Evolutionary conservation across 2,113 vertebrate genomes (phyloP).

Genomic region (Semicossyphus pulcher): DNA sequence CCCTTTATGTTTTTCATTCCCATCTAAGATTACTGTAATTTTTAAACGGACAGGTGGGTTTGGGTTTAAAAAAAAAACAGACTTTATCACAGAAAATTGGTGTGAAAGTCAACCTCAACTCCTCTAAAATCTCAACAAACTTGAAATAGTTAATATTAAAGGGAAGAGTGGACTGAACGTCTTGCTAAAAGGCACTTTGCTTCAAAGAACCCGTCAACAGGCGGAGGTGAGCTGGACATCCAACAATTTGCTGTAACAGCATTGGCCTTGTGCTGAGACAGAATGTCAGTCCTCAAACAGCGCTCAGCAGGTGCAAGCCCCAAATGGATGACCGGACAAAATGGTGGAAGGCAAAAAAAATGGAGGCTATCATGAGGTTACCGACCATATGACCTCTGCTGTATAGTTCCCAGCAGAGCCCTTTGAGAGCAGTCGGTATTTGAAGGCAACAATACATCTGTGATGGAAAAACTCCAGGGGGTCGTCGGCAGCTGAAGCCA

Average conservation of each 20-base stretch:
- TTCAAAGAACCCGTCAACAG: slow-evolving; percentile 30
- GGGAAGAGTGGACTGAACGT: background rate
- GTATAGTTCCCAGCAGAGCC: slow-evolving; percentile 26
- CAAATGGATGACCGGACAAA: slow-evolving; percentile 47
- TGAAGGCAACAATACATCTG: slow-evolving; percentile 52
- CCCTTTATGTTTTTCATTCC: no score
- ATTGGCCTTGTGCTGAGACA: slow-evolving; percentile 2
- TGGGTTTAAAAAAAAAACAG: background rate
- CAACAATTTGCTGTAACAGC: slow-evolving; percentile 25
- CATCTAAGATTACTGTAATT: no score
- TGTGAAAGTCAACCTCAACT: background rate
- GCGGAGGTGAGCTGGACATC: slow-evolving; percentile 9
- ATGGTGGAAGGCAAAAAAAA: slow-evolving; percentile 39
- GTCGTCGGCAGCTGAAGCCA: background rate
- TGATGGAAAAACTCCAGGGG: slow-evolving; percentile 66
- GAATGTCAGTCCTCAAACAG: slow-evolving; percentile 34
- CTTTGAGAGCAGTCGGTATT: slow-evolving; percentile 26
- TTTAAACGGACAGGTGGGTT: no score
- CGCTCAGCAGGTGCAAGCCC: slow-evolving; percentile 43
- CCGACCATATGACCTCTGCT: slow-evolving; percentile 24
- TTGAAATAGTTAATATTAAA: background rate
- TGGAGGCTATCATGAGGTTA: slow-evolving; percentile 28
- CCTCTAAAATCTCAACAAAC: background rate
- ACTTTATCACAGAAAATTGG: background rate
- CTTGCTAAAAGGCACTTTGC: slow-evolving; percentile 27